Conservation (phyloP, 2,888 invertebrate genomes). For the Erynnis tages region DNA sequence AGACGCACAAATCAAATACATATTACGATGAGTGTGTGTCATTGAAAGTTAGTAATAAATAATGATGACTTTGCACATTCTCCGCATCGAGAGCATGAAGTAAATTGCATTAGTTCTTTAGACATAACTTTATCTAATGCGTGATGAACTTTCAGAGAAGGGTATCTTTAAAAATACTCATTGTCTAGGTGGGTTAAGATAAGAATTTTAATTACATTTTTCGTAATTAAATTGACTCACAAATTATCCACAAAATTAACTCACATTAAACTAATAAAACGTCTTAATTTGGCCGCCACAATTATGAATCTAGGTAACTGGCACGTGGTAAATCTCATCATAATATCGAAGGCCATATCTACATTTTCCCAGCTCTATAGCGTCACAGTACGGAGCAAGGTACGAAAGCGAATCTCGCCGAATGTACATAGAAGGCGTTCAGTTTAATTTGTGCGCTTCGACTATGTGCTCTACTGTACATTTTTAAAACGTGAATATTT, state of each 20-base stretch:
- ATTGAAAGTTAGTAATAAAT: not conserved
- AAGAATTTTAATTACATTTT: too few relatives aligned
- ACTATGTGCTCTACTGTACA: slow-evolving; percentile 64
- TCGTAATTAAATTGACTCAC: not conserved
- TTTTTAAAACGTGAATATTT: slow-evolving; percentile 1
- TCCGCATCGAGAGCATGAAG: not conserved
- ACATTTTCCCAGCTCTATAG: slow-evolving; percentile 54
- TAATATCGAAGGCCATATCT: slow-evolving; percentile 50
- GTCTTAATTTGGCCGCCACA: slow-evolving; percentile 5
- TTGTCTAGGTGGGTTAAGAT: too few relatives aligned
- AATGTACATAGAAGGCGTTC: slow-evolving; percentile 63
- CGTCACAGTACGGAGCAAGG: slow-evolving; percentile 42
- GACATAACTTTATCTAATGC: too few relatives aligned
- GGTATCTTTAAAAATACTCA: too few relatives aligned
- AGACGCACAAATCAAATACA: too few relatives aligned
- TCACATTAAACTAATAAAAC: not conserved
- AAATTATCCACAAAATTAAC: not conserved
- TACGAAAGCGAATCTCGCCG: slow-evolving; percentile 74
- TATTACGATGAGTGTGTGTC: too few relatives aligned
- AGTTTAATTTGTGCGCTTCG: slow-evolving; percentile 70
- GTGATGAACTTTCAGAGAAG: too few relatives aligned
- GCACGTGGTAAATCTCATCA: slow-evolving; percentile 22
- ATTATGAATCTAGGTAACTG: slow-evolving; percentile 17
- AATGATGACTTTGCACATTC: not conserved
- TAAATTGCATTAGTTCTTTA: too few relatives aligned